phyloP scores from a whole-genome alignment of 2,113 vertebrate genomes.

The Silurus glanis region DNA sequence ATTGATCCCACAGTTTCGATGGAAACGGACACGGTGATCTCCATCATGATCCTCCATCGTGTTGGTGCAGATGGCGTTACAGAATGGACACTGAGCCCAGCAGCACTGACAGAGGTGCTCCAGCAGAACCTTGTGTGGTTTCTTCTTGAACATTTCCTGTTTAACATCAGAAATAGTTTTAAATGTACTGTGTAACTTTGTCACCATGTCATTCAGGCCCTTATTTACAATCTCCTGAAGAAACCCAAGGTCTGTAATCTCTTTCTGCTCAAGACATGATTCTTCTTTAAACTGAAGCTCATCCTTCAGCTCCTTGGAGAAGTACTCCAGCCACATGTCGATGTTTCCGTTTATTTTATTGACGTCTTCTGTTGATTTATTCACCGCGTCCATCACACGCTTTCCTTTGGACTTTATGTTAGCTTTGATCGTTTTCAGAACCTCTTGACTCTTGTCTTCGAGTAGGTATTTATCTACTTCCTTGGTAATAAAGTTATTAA shows the following conservation, averaged over 20 bases:
- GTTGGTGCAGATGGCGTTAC: slow-evolving; percentile 30
- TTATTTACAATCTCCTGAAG: slow-evolving; percentile 26
- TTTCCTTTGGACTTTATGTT: slow-evolving; percentile 14
- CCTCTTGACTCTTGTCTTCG: background rate
- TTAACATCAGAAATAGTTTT: background rate
- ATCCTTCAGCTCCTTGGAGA: slow-evolving; percentile 35
- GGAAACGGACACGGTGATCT: slow-evolving; percentile 40
- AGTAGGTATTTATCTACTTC: slow-evolving; percentile 16
- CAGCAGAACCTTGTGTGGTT: slow-evolving; percentile 37
- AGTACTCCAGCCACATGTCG: slow-evolving; percentile 34
- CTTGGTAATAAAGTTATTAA: slow-evolving; percentile 54
- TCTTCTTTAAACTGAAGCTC: slow-evolving; percentile 42
- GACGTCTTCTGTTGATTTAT: slow-evolving; percentile 31
- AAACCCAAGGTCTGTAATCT: slow-evolving; percentile 50
- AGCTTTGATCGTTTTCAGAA: slow-evolving; percentile 23
- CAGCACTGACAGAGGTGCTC: slow-evolving; percentile 34
- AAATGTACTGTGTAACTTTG: background rate
- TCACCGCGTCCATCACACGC: slow-evolving; percentile 44
- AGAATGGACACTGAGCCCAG: slow-evolving; percentile 23
- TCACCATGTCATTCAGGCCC: background rate
- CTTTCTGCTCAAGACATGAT: slow-evolving; percentile 23
- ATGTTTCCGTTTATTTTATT: slow-evolving; percentile 4
- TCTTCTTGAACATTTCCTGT: slow-evolving; percentile 16
- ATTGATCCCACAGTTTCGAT: slow-evolving; percentile 43
- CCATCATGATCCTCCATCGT: slow-evolving; percentile 18